Percentiles rank a stretch among this genome's conserved stretches.
These are phyloP conservation scores for Agrochola circellaris DNA, from an alignment of 2,888 invertebrate genomes.

Conservation along the genomic window DNA sequence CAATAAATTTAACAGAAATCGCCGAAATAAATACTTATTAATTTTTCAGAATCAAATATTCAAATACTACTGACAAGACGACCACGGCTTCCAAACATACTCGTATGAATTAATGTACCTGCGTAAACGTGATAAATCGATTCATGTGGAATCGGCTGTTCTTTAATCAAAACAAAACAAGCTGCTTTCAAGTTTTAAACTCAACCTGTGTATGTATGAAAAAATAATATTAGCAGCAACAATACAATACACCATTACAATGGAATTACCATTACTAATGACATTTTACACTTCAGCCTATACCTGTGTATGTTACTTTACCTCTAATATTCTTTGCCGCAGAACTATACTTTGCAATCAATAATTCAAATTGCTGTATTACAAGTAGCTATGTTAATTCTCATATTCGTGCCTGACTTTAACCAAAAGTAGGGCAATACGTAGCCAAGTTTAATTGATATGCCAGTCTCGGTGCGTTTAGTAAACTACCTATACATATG, in stretches of 20 bases:
- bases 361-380: conserved; percentile 44
- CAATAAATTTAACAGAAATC: conserved; percentile 3
- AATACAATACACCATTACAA: conserved; percentile 12
- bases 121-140: conserved; percentile 29
- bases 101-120: conserved; percentile 21
- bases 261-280: conserved; percentile 37
- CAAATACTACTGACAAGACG: conserved; percentile 1
- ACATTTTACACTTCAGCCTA: conserved; percentile 31
- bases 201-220: not conserved
- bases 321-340: conserved; percentile 11
- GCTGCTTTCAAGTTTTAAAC: conserved; percentile 22
- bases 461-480: conserved; percentile 79
- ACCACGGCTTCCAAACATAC: conserved; percentile 1
- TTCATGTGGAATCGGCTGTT: conserved; percentile 17
- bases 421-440: conserved; percentile 78
- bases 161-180: conserved; percentile 37
- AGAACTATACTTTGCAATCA: conserved; percentile 33
- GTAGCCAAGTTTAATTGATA: conserved; percentile 81
- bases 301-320: not conserved
- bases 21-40: not conserved
- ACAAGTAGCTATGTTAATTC: conserved; percentile 52
- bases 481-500: conserved; percentile 75
- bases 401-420: conserved; percentile 74
- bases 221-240: conserved; percentile 8
- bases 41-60: conserved; percentile 5